A percentile compares a stretch with the other conserved stretches of the same genome.
Evolutionary conservation across 2,113 vertebrate genomes (phyloP).

Genomic region (Passer domesticus): DNA sequence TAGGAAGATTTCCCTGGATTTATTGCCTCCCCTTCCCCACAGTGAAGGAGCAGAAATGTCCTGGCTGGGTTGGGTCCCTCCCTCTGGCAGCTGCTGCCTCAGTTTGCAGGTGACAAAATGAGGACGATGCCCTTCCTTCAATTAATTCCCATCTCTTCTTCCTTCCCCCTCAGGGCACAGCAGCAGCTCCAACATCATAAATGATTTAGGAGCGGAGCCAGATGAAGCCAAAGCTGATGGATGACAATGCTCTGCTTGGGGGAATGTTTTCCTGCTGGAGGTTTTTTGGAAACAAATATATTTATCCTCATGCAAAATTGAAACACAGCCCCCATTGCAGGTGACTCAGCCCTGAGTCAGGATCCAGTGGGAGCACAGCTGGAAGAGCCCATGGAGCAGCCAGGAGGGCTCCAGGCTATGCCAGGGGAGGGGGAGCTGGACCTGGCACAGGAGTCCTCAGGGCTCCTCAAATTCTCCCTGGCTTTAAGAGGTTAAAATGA

Average conservation of each 20-base stretch:
- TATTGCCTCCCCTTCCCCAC: not conserved
- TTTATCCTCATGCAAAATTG: not conserved
- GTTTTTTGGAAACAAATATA: constrained; percentile 28
- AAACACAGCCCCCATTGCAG: fast-evolving
- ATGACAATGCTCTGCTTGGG: not conserved
- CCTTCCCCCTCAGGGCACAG: not conserved
- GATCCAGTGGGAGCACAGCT: not conserved
- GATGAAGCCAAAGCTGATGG: constrained; percentile 20
- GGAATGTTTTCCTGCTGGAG: not conserved
- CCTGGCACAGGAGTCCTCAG: not conserved
- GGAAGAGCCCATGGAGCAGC: not conserved
- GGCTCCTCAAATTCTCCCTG: not conserved
- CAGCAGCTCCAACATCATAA: not conserved
- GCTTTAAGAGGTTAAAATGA: not conserved
- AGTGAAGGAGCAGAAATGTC: not conserved
- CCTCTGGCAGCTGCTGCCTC: not conserved
- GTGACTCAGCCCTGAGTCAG: not conserved
- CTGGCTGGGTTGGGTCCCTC: not conserved
- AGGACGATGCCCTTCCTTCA: not conserved
- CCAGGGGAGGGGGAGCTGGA: not conserved
- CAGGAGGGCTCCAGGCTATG: not conserved
- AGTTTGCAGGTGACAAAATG: not conserved
- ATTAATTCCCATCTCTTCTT: not conserved
- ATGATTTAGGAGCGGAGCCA: not conserved
- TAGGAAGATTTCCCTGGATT: not conserved